These are phyloP conservation scores for Ifrita kowaldi DNA, from an alignment of 2,113 vertebrate species.

Conservation along the genomic window DNA sequence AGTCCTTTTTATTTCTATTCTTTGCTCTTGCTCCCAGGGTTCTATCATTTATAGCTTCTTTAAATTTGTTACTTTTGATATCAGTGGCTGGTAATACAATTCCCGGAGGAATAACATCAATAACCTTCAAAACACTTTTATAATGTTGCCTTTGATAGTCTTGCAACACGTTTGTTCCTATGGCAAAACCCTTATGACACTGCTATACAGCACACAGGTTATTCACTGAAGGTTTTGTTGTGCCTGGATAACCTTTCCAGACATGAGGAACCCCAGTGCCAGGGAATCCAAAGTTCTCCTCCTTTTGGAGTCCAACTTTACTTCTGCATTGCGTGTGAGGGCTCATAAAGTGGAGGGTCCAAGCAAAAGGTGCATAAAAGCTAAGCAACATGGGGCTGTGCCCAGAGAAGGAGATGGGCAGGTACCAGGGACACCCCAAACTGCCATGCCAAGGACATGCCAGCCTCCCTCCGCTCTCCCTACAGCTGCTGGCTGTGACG, in stretches of 20 bases:
- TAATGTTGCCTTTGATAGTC: constrained; percentile 59
- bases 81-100: constrained; percentile 60
- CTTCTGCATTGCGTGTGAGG: neutral
- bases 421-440: neutral
- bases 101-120: constrained; percentile 41
- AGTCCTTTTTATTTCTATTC: neutral
- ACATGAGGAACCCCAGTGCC: neutral
- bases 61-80: constrained; percentile 68
- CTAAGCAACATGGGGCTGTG: neutral
- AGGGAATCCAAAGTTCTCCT: neutral
- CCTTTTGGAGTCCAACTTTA: neutral
- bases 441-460: rapidly evolving
- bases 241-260: constrained; percentile 21
- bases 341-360: neutral
- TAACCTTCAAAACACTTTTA: constrained; percentile 51
- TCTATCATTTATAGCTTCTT: constrained; percentile 57
- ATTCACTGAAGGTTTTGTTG: neutral
- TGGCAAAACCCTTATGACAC: neutral
- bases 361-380: neutral
- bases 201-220: neutral
- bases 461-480: neutral
- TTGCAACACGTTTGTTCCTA: neutral
- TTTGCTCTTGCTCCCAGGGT: constrained; percentile 8
- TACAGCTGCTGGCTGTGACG: neutral
- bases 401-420: neutral